These are phyloP conservation scores for Florisuga fusca DNA, from an alignment of 2,797 vertebrate genomes.

Conservation along the genomic window DNA sequence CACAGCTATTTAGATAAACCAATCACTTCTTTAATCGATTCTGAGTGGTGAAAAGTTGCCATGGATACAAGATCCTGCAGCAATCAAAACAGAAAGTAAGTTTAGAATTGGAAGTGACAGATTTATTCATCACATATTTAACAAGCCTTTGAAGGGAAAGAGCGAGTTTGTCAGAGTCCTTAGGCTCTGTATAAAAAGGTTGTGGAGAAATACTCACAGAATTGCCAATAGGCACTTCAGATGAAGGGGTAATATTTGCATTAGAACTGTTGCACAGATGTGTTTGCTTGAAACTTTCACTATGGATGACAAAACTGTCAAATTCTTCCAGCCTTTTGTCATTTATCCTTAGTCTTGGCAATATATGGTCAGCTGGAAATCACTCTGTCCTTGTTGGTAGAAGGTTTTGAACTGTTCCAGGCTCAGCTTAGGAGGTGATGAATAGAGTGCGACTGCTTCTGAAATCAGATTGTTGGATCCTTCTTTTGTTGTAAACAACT, in stretches of 20 bases:
- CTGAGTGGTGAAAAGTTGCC: conserved; percentile 84
- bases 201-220: conserved; percentile 70
- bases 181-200: conserved; percentile 78
- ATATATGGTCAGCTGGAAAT: conserved; percentile 50
- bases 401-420: conserved; percentile 2
- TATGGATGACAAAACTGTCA: conserved; percentile 54
- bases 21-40: conserved; percentile 82
- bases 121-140: conserved; percentile 93
- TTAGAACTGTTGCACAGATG: conserved; percentile 65
- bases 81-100: conserved; percentile 84
- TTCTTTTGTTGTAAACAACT: background rate
- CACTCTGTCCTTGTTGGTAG: conserved; percentile 4
- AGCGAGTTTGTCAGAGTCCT: conserved; percentile 78
- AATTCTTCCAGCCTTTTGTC: conserved; percentile 37
- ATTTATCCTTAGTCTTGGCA: background rate
- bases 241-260: conserved; percentile 70
- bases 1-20: conserved; percentile 74
- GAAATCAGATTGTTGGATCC: background rate
- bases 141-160: conserved; percentile 88
- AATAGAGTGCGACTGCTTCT: background rate
- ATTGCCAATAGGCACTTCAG: conserved; percentile 74
- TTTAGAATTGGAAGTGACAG: conserved; percentile 89
- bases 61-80: conserved; percentile 80
- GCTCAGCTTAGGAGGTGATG: background rate
- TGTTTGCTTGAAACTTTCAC: conserved; percentile 72